Evolutionary conservation across 2,797 vertebrate genomes (phyloP), one percentile per base, ranked within the genome.

Genomic region (Hypotaenidia okinawae): DNA sequence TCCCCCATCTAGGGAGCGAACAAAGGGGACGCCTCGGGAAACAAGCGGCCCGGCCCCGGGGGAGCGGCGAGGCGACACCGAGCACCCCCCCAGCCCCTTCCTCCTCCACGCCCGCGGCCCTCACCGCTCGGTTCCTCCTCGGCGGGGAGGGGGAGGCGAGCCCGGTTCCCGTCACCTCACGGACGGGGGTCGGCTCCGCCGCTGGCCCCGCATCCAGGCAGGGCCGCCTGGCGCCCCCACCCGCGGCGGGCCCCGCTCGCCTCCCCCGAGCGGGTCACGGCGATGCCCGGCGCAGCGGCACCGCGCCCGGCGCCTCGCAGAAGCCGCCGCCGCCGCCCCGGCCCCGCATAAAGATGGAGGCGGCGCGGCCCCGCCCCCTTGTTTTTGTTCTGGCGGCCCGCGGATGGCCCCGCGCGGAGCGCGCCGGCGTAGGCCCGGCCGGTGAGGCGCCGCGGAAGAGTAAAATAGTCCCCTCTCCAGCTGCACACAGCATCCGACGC

Each of bases 311-410:
- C 43, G 8, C 35, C 35, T 10, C 35, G 10, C 35, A 37, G 35
- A 37, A 45, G 43, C 9, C 17, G 7, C 22, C 33, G 8, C 55
- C 10, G 13, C 57, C 33, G 58, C 62, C 59, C 49, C 75, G 5
- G 11, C 27, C 57, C 87, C 45, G 13, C 85, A 79, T 28, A 93
- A 97, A 97, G 89, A 97, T 97, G 95, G 96, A 93, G 84, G 16
- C 70, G 9, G 24, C 6, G 5, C 35, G 1, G 27, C 74, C 15
- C 90, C 78, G 57, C 93, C 89, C 49, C 87, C 75, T 77, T 88
- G 72, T 87, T 84, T 89, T 84, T 89, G 74, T 91, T 51, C 84
- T 32, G 74, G 25, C n/a, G 62, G 51, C 33, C 37, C 32, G 41
- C 68, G 61, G 70, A 45, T 61, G 66, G 43, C 55, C 61, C 11